Conservation (phyloP, 2,888 invertebrate genomes). For the Luperina nickerlii region DNA sequence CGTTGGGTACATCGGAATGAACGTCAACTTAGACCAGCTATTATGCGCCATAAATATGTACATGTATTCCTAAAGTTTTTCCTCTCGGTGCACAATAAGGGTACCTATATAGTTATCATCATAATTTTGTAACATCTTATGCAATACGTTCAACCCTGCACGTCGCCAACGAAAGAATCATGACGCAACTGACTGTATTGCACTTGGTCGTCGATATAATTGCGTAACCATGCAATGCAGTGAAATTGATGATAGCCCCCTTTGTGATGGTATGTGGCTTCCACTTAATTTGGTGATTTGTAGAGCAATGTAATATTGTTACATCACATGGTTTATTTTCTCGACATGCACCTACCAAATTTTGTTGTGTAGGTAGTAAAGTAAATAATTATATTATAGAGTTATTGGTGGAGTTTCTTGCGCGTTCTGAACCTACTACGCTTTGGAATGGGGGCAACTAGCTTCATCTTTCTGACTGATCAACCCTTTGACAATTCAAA, state of each 20-base stretch:
- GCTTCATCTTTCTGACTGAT: not conserved
- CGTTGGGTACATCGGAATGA: not conserved
- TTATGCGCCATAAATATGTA: not conserved
- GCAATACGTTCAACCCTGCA: constrained; percentile 48
- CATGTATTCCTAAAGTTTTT: not conserved
- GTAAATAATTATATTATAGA: not conserved
- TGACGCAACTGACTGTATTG: constrained; percentile 56
- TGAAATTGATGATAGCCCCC: constrained; percentile 62
- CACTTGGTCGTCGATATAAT: constrained; percentile 52
- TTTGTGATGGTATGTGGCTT: constrained; percentile 33
- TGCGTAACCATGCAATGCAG: constrained; percentile 46
- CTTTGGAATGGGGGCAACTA: not conserved
- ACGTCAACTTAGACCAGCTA: not conserved
- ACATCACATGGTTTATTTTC: not conserved
- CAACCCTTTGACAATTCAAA: not conserved
- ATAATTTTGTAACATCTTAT: not conserved
- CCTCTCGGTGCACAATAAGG: not conserved
- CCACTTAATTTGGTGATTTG: constrained; percentile 35
- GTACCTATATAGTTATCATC: not conserved
- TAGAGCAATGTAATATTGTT: constrained; percentile 9
- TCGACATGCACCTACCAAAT: not conserved
- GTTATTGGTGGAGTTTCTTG: not conserved
- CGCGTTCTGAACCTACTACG: not conserved
- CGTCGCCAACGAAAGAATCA: constrained; percentile 41
- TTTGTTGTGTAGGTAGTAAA: not conserved